phyloP scores from a whole-genome alignment of 1,140 invertebrate species.

The Parasteatoda tepidariorum region DNA sequence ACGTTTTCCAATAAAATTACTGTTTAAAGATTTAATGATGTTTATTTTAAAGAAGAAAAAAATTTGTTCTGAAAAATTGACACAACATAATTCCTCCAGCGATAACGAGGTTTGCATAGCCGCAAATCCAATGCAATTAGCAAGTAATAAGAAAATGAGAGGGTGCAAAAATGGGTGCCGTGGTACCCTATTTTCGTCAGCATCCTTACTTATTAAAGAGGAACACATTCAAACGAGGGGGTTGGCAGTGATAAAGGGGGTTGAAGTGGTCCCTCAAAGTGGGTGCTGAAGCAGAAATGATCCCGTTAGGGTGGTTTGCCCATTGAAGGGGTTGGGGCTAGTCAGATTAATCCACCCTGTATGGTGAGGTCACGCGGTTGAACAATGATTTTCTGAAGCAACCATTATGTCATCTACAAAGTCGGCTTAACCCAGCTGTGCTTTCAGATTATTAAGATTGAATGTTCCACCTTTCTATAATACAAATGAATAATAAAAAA shows the following conservation, averaged over 20 bases:
- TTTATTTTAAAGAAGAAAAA: too few species aligned
- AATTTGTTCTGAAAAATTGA: too few species aligned
- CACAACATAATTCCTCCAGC: background rate
- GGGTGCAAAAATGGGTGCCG: background rate
- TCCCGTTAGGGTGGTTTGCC: slow-evolving; percentile 46
- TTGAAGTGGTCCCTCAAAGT: background rate
- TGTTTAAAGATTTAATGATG: too few species aligned
- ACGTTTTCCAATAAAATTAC: too few species aligned
- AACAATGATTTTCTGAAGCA: slow-evolving; percentile 45
- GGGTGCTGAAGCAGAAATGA: slow-evolving; percentile 51
- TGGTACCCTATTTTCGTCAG: background rate
- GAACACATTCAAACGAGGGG: background rate
- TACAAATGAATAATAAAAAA: too few species aligned
- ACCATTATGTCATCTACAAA: slow-evolving; percentile 45
- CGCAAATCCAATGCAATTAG: slow-evolving; percentile 38
- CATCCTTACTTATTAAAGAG: background rate
- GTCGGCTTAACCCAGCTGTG: slow-evolving; percentile 47
- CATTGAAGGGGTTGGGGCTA: background rate
- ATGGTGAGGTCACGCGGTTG: slow-evolving; percentile 45
- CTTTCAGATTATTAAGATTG: too few species aligned
- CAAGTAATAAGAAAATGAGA: background rate
- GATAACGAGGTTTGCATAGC: background rate
- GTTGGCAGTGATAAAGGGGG: background rate
- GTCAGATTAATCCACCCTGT: slow-evolving; percentile 48
- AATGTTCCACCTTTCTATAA: too few species aligned